phyloP scores from a whole-genome alignment of 2,797 vertebrate species.

The Gorsachius magnificus region DNA sequence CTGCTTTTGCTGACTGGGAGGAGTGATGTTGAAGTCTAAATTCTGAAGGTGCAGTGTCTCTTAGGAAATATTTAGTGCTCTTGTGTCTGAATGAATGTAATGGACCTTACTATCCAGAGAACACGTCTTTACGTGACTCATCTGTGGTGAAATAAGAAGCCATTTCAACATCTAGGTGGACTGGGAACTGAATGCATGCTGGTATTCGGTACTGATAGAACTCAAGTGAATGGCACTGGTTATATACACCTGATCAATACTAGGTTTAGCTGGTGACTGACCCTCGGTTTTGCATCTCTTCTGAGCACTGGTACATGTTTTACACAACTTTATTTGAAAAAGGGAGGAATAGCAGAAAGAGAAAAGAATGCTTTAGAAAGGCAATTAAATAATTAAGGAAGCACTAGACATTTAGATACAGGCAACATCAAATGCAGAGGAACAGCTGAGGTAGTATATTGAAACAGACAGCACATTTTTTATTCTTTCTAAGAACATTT shows the following conservation, averaged over 20 bases:
- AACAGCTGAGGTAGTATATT: slow-evolving; percentile 21
- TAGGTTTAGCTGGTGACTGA: background rate
- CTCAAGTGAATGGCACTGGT: fast-evolving
- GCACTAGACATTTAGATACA: background rate
- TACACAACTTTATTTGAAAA: background rate
- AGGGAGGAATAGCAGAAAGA: background rate
- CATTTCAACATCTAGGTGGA: background rate
- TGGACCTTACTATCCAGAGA: background rate
- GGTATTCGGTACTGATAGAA: background rate
- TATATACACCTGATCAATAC: background rate
- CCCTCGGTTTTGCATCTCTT: background rate
- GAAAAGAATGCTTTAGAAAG: background rate
- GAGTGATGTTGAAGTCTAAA: background rate
- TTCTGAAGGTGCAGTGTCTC: background rate
- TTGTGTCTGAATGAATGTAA: background rate
- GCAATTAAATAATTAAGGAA: background rate
- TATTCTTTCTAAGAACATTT: slow-evolving; percentile 36
- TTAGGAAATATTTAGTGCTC: background rate
- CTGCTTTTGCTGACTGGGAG: background rate
- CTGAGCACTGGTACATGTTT: background rate
- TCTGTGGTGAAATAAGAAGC: background rate
- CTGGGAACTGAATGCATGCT: background rate
- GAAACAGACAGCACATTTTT: slow-evolving; percentile 58
- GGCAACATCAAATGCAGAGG: background rate
- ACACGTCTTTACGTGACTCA: background rate